Evolutionary conservation across 2,113 vertebrate genomes (phyloP), one percentile per base, ranked within the genome.

Genomic region (Eubucco bourcierii): DNA sequence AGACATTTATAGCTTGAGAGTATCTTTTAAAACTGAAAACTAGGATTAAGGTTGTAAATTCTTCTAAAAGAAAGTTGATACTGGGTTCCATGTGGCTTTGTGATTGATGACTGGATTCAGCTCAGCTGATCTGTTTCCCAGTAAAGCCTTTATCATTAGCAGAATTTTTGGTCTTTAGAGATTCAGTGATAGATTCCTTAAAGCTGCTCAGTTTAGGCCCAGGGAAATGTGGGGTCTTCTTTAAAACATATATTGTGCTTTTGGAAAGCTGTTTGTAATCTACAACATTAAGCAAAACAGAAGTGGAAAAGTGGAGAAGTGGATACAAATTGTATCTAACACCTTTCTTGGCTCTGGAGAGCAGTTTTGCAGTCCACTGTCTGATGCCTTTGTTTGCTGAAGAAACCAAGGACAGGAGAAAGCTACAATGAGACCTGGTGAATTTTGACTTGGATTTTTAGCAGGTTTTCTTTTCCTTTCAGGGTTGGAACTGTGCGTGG

Each of bases 11-110:
- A 70, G 46, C 7, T 87, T 82, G 19, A 90, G 50, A 84, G 66
- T 55, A 37, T 71, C 87, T 87, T 88, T 93, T 79, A 28, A 39
- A 79, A 88, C 81, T 55, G 71, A 87, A 74, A 89, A 82, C 76
- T 60, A 15, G 64, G 68, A 80, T 93, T 85, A 87, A 90, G 61
- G 77, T 63, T 87, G 82, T 71, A 75, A 87, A 92, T 83, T 93
- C 41, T 82, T 93, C 33, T 7, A 37, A 52, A 76, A 70, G 39
- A 47, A 58, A 28, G 15, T 12, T 73, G 64, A 31, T 84, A 10
- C 18, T 67, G 55, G 34, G 88, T 52, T 78, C 52, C 20, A 8
- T 50, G 23, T 39, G 46, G 53, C 53, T 80, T 87, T 87, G 47
- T 85, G 79, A 88, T 66, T 89, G 79, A 74, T 59, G 65, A 11